Percentiles rank a stretch among this genome's conserved stretches.
phyloP scores from a whole-genome alignment of 1,140 invertebrate species.

The Heliconius nattereri region DNA sequence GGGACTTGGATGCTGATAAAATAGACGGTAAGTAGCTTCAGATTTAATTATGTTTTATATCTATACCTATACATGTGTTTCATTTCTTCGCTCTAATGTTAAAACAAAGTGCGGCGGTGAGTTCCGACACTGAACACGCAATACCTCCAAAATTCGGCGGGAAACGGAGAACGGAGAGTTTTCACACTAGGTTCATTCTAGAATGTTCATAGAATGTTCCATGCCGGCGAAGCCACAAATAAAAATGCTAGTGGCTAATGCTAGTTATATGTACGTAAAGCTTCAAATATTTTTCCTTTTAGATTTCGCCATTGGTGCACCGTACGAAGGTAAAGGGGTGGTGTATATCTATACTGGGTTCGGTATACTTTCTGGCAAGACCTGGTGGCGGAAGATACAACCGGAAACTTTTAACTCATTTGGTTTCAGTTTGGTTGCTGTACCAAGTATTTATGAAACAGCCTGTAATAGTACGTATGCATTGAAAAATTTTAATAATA shows the following conservation, averaged over 20 bases:
- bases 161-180: no score
- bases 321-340: slow-evolving; percentile 78
- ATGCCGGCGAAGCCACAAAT: no score
- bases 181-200: not conserved
- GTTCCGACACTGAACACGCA: no score
- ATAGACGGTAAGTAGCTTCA: slow-evolving; percentile 53
- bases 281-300: slow-evolving; percentile 21
- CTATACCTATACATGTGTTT: not conserved
- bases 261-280: not conserved
- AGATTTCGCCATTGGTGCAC: slow-evolving; percentile 83
- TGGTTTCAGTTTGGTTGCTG: slow-evolving; percentile 79
- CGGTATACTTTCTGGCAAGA: slow-evolving; percentile 40
- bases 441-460: slow-evolving; percentile 76
- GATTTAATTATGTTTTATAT: not conserved
- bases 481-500: not conserved
- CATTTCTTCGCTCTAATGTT: no score
- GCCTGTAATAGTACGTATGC: slow-evolving; percentile 72
- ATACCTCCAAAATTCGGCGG: no score
- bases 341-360: slow-evolving; percentile 82
- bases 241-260: no score
- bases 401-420: slow-evolving; percentile 70
- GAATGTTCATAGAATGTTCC: not conserved
- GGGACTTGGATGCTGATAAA: slow-evolving; percentile 60
- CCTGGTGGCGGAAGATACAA: slow-evolving; percentile 41
- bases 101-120: no score